phyloP scores from a whole-genome alignment of 2,888 invertebrate species.

The Sphaerophoria rueppellii region DNA sequence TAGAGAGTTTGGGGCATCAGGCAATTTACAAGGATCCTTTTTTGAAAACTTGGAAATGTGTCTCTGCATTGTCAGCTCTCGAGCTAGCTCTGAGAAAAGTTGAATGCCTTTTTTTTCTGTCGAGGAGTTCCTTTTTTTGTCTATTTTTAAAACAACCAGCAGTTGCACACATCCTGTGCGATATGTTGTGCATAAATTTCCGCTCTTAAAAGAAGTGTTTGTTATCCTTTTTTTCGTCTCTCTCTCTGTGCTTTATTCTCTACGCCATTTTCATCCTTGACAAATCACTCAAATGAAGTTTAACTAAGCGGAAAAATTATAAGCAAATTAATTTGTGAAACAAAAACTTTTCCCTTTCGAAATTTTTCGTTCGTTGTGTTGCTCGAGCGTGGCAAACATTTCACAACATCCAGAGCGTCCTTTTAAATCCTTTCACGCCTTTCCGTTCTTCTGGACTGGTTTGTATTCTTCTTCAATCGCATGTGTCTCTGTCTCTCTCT shows the following conservation, averaged over 20 bases:
- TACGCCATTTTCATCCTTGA: constrained; percentile 69
- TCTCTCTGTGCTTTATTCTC: constrained; percentile 1
- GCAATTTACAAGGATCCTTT: constrained; percentile 62
- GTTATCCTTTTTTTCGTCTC: constrained; percentile 34
- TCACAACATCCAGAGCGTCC: constrained; percentile 36
- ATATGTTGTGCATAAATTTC: constrained; percentile 68
- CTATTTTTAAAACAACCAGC: constrained; percentile 38
- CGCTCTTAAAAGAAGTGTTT: constrained; percentile 59
- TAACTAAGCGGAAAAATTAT: constrained; percentile 82
- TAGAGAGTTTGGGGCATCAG: constrained; percentile 15
- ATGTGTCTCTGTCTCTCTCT: neutral
- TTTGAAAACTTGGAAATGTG: neutral
- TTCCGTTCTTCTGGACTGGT: constrained; percentile 6
- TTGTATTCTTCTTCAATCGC: neutral
- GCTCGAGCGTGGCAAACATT: constrained; percentile 53
- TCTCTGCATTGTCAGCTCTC: constrained; percentile 46
- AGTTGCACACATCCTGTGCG: constrained; percentile 72
- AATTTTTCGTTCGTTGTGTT: constrained; percentile 39
- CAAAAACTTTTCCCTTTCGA: constrained; percentile 75
- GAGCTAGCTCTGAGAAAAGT: too few relatives aligned
- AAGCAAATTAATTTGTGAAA: constrained; percentile 82
- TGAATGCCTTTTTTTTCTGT: constrained; percentile 31
- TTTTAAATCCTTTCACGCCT: constrained; percentile 64
- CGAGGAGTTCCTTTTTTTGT: neutral
- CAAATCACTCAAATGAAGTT: constrained; percentile 81